These are phyloP conservation scores for Drosophila arizonae DNA, from an alignment of 1,140 invertebrate genomes.

Conservation along the genomic window DNA sequence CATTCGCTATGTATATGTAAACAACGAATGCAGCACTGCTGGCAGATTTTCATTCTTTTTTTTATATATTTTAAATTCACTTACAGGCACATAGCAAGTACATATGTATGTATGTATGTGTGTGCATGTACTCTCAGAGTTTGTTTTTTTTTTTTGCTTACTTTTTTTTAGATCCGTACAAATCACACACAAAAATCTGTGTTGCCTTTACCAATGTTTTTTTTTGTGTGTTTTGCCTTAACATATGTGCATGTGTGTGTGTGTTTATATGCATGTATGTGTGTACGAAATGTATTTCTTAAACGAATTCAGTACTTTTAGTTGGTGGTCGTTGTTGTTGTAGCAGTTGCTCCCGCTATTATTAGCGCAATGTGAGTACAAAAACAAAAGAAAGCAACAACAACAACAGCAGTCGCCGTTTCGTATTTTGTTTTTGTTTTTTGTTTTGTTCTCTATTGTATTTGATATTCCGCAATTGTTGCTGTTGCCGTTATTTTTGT, in stretches of 20 bases:
- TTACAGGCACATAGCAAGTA: slow-evolving; percentile 7
- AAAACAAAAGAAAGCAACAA: slow-evolving; percentile 42
- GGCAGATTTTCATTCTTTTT: slow-evolving; percentile 23
- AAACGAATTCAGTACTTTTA: slow-evolving; percentile 63
- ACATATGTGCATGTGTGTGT: slow-evolving; percentile 33
- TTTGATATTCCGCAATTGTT: slow-evolving; percentile 40
- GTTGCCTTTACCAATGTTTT: slow-evolving; percentile 18
- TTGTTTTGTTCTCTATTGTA: slow-evolving; percentile 32
- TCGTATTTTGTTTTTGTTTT: not conserved
- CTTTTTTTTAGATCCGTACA: slow-evolving; percentile 9
- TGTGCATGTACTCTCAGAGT: not conserved
- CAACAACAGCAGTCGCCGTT: slow-evolving; percentile 15
- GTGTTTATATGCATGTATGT: slow-evolving; percentile 17
- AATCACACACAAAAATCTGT: slow-evolving; percentile 16
- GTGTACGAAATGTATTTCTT: slow-evolving; percentile 17
- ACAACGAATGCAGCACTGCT: slow-evolving; percentile 20
- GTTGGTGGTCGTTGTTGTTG: slow-evolving; percentile 43
- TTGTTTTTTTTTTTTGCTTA: not conserved
- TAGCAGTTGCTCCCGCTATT: slow-evolving; percentile 63
- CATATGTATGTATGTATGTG: not conserved
- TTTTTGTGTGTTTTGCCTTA: slow-evolving; percentile 13
- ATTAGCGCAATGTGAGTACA: slow-evolving; percentile 71
- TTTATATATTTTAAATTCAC: slow-evolving; percentile 20
- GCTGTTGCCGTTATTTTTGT: no score
- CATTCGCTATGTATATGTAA: slow-evolving; percentile 1